phyloP scores from a whole-genome alignment of 2,888 invertebrate species.

The Leptura quadrifasciata region DNA sequence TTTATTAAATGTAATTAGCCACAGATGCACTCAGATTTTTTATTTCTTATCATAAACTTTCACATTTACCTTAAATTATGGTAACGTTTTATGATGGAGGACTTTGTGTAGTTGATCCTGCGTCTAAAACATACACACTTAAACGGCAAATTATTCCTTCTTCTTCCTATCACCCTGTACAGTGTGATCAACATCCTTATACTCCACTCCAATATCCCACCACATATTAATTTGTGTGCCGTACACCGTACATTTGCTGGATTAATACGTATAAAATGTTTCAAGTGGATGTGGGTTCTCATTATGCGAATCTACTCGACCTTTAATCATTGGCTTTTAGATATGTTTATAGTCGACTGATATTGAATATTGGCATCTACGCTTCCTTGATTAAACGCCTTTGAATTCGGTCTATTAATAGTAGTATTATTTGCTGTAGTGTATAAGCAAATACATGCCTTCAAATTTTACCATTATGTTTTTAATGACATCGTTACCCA shows the following conservation, averaged over 20 bases:
- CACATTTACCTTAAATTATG: too few relatives aligned
- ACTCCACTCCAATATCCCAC: too few relatives aligned
- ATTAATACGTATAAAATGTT: neutral
- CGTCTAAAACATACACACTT: too few relatives aligned
- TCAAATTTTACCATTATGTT: constrained; percentile 3
- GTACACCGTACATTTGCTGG: neutral
- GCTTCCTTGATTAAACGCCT: constrained; percentile 1
- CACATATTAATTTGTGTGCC: neutral
- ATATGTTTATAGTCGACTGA: constrained; percentile 7
- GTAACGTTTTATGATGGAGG: too few relatives aligned
- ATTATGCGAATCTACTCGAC: constrained; percentile 7
- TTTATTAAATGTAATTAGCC: too few relatives aligned
- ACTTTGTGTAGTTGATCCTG: too few relatives aligned
- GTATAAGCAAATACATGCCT: neutral
- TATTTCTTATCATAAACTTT: too few relatives aligned
- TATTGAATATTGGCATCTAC: constrained; percentile 1
- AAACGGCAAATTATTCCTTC: too few relatives aligned
- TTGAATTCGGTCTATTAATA: neutral
- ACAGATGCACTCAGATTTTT: too few relatives aligned
- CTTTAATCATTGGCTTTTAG: neutral
- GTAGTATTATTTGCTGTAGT: neutral
- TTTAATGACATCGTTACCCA: neutral
- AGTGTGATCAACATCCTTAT: too few relatives aligned
- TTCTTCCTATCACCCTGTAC: too few relatives aligned
- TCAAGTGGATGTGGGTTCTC: neutral